Percentiles rank a stretch among this genome's conserved stretches.
Conservation (phyloP, 2,888 invertebrate genomes). For the Lithophane ornitopus region DNA sequence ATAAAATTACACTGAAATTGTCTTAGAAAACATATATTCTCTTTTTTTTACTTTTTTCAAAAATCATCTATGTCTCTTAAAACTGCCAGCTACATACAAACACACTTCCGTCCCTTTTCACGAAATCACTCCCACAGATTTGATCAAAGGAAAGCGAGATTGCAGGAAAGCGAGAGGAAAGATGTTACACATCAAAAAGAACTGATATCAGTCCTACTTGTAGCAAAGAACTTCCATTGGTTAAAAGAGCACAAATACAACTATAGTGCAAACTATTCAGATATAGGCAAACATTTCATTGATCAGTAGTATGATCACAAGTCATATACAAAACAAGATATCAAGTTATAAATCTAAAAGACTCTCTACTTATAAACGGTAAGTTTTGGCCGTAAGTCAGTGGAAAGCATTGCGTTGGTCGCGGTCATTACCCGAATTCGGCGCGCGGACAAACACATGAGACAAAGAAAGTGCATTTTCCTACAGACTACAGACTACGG, state of each 20-base stretch:
- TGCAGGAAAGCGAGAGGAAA: too few species aligned
- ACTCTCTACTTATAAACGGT: neutral
- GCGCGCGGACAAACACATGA: slow-evolving; percentile 69
- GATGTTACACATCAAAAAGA: neutral
- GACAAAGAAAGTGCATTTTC: slow-evolving; percentile 90
- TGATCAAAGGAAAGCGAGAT: too few species aligned
- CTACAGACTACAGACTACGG: slow-evolving; percentile 72
- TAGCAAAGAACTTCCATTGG: neutral
- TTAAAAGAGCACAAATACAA: too few species aligned
- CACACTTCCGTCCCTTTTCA: too few species aligned
- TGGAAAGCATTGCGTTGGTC: slow-evolving; percentile 22
- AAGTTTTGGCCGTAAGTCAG: neutral
- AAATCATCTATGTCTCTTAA: too few species aligned
- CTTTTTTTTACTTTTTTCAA: too few species aligned
- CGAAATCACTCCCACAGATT: too few species aligned
- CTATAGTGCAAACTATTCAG: neutral
- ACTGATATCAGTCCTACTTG: neutral
- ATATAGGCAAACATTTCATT: neutral
- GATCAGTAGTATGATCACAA: neutral
- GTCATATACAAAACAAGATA: neutral
- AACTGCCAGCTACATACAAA: too few species aligned
- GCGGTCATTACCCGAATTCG: slow-evolving; percentile 80
- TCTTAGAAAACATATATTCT: too few species aligned
- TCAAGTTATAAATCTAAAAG: neutral
- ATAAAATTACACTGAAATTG: too few species aligned